Evolutionary conservation across 2,888 invertebrate genomes (phyloP).

Genomic region (Ochlodes sylvanus): DNA sequence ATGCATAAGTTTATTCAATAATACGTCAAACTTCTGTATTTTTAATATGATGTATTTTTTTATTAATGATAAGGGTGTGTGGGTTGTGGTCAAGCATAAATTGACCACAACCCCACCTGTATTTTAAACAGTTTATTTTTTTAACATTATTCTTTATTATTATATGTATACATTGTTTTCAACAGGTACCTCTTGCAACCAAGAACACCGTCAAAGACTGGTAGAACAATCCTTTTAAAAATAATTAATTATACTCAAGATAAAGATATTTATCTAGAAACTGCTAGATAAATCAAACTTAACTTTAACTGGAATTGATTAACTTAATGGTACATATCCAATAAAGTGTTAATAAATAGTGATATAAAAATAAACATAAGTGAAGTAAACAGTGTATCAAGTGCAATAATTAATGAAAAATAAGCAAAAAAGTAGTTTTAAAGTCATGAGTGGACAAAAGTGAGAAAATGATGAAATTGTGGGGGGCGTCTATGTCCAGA

Average conservation of each 20-base stretch:
- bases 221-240: slow-evolving; percentile 36
- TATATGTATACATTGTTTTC: not conserved
- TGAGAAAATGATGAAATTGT: slow-evolving; percentile 7
- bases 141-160: no score
- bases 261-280: slow-evolving; percentile 8
- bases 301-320: slow-evolving; percentile 38
- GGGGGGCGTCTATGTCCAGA: not conserved
- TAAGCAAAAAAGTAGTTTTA: slow-evolving; percentile 14
- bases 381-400: slow-evolving; percentile 6
- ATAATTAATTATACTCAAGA: slow-evolving; percentile 23
- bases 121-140: no score
- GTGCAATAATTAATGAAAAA: slow-evolving; percentile 24
- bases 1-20: no score
- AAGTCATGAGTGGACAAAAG: slow-evolving; percentile 12
- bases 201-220: slow-evolving; percentile 38
- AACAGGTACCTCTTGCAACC: slow-evolving; percentile 34
- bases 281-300: slow-evolving; percentile 27
- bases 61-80: no score
- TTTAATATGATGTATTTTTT: no score
- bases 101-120: no score
- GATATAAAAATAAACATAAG: slow-evolving; percentile 17
- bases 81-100: no score
- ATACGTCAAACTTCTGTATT: no score
- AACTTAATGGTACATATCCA: slow-evolving; percentile 36
- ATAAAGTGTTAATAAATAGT: slow-evolving; percentile 29